Evolutionary conservation across 2,888 invertebrate genomes (phyloP).

Genomic region (Pyrrhia umbra): DNA sequence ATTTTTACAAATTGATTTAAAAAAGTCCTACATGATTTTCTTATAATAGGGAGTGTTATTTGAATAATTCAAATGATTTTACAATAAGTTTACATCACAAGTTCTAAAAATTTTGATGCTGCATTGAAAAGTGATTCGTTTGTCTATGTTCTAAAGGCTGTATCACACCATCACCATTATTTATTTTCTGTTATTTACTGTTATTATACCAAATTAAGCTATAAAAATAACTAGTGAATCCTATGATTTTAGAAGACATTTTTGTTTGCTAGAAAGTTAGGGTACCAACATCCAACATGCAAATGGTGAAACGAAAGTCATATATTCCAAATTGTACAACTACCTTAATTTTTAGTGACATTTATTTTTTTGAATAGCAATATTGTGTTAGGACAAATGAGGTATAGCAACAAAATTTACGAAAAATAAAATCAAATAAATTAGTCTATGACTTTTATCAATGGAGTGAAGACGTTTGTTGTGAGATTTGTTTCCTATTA

Average conservation of each 20-base stretch:
- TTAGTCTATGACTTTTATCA: conserved; percentile 86
- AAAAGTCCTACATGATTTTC: not conserved
- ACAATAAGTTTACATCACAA: too few species aligned
- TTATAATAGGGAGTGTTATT: not conserved
- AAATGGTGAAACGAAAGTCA: not conserved
- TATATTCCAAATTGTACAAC: not conserved
- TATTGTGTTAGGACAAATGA: conserved; percentile 33
- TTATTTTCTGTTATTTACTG: not conserved
- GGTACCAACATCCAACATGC: too few species aligned
- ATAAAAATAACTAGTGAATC: too few species aligned
- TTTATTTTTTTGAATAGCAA: conserved; percentile 42
- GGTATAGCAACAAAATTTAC: conserved; percentile 47
- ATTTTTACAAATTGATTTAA: not conserved
- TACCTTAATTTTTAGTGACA: conserved; percentile 32
- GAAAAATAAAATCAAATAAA: conserved; percentile 56
- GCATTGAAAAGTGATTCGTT: not conserved
- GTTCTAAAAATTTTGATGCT: too few species aligned
- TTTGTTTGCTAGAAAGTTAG: too few species aligned
- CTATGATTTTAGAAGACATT: too few species aligned
- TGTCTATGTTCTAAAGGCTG: not conserved
- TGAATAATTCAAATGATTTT: too few species aligned
- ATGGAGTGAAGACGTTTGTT: conserved; percentile 85
- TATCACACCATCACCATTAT: not conserved
- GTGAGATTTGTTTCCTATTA: conserved; percentile 86
- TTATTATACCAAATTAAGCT: too few species aligned